Evolutionary conservation across 1,140 invertebrate genomes (phyloP).

Genomic region (Calosoma granatense): DNA sequence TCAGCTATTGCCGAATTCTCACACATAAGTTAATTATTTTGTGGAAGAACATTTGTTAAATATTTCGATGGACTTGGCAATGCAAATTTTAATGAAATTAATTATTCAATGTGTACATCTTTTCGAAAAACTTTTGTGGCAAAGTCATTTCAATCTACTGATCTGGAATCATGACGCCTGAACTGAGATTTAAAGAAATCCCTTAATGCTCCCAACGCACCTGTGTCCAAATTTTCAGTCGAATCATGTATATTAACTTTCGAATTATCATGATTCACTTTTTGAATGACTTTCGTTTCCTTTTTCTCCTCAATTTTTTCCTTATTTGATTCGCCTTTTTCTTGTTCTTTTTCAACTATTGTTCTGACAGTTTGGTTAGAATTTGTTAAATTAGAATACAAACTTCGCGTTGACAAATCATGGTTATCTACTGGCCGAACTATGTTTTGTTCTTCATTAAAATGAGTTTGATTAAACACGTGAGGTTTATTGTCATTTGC

Average conservation of each 20-base stretch:
- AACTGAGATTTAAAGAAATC: conserved; percentile 5
- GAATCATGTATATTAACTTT: background rate
- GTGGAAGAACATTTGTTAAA: no score
- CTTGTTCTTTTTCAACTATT: no score
- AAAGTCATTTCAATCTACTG: background rate
- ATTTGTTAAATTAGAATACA: background rate
- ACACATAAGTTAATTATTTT: no score
- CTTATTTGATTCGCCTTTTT: background rate
- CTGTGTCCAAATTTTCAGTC: background rate
- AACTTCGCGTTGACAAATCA: background rate
- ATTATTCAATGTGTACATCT: no score
- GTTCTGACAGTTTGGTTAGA: no score
- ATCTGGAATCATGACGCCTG: background rate
- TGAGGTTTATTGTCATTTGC: background rate
- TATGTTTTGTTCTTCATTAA: background rate
- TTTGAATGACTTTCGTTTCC: background rate
- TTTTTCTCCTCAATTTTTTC: background rate
- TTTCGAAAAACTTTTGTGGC: background rate
- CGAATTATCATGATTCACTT: conserved; percentile 1
- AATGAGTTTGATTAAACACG: background rate
- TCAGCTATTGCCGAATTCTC: no score
- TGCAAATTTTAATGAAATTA: no score
- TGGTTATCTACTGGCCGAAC: background rate
- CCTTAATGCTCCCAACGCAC: background rate
- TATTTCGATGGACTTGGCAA: no score